Percentiles rank a stretch among this genome's conserved stretches.
These are phyloP conservation scores for Poeciliopsis turneri DNA, from an alignment of 2,797 vertebrate genomes.

Conservation along the genomic window DNA sequence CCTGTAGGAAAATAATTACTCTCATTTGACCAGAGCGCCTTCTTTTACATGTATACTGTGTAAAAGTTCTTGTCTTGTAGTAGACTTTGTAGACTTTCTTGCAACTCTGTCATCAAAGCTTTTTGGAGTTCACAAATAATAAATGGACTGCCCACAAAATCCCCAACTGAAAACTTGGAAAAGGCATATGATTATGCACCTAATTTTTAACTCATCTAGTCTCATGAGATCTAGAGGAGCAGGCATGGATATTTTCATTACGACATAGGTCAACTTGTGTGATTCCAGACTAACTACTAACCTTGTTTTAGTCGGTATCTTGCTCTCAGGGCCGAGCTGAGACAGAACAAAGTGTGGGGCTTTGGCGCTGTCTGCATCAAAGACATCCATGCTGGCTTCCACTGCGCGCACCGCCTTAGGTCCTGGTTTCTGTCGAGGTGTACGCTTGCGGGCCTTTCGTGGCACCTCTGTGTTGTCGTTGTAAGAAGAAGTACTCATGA, in stretches of 20 bases:
- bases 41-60: neutral
- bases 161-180: neutral
- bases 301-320: constrained; percentile 92
- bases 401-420: constrained; percentile 86
- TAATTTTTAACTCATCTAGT: neutral
- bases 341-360: constrained; percentile 99
- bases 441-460: constrained; percentile 97
- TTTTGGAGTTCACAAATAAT: neutral
- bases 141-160: neutral
- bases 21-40: neutral
- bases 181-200: neutral
- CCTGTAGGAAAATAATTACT: neutral
- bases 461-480: constrained; percentile 99
- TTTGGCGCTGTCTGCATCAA: constrained; percentile 99
- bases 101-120: neutral
- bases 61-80: neutral
- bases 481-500: constrained; percentile 94
- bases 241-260: neutral
- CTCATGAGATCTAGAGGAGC: neutral
- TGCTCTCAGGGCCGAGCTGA: constrained; percentile 94
- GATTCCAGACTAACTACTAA: constrained; percentile 50
- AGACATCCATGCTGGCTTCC: constrained; percentile 95
- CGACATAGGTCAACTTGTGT: neutral
- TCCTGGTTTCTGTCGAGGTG: constrained; percentile 95
- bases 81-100: neutral